Evolutionary conservation across 1,140 invertebrate species (phyloP).

Genomic region (Planococcus citri): DNA sequence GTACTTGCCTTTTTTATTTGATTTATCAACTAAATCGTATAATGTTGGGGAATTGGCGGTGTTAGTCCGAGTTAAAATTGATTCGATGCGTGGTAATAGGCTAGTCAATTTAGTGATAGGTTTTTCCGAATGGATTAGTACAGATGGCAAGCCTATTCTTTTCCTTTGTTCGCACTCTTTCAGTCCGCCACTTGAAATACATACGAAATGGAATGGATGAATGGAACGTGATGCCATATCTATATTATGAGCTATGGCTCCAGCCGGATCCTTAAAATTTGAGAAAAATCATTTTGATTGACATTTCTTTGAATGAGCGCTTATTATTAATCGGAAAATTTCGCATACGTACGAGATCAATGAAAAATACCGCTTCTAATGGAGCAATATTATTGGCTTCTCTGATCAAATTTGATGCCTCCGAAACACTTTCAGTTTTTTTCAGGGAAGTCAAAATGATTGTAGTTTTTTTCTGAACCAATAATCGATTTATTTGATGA

Average conservation of each 20-base stretch:
- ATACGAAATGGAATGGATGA: neutral
- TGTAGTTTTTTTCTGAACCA: neutral
- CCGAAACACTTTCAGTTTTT: neutral
- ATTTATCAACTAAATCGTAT: neutral
- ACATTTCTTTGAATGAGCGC: no score
- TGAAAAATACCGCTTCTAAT: conserved; percentile 5
- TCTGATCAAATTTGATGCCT: neutral
- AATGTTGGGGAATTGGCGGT: neutral
- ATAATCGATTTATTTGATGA: neutral
- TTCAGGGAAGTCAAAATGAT: neutral
- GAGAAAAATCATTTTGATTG: neutral
- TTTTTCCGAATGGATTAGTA: neutral
- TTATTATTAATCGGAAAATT: no score
- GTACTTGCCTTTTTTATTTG: neutral
- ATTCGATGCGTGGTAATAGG: neutral
- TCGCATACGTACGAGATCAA: neutral
- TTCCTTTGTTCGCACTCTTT: neutral
- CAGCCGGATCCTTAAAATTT: neutral
- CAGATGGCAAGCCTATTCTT: neutral
- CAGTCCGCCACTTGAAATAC: neutral
- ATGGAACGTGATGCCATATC: neutral
- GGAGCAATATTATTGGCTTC: neutral
- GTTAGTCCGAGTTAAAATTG: neutral
- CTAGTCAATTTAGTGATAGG: neutral
- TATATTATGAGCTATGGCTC: neutral